Evolutionary conservation across 2,113 vertebrate genomes (phyloP), one percentile per base, ranked within the genome.

Genomic region (Neodon shergylaensis): DNA sequence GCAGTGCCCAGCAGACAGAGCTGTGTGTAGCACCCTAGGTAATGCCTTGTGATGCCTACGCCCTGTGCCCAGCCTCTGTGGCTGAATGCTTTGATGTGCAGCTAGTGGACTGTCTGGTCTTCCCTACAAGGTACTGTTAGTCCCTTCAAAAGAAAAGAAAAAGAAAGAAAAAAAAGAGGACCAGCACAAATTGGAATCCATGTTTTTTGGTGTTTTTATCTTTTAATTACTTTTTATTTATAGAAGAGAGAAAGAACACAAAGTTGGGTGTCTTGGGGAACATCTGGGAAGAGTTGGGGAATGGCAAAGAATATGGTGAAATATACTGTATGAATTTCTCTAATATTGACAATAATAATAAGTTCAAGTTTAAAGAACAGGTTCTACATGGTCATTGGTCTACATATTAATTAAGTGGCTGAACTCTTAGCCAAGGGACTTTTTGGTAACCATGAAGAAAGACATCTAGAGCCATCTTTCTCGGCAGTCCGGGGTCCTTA

Each of bases 361-460:
- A n/a, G 90, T 87, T 95, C 36, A 42, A 28, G 6, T 77, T 92
- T 79, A 47, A 92, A 90, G 91, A 88, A 73, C 31, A 89, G 36
- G n/a, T 39, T 33, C 24, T 21, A 5, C 19, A 36, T 42, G 58
- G 33, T 86, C 7, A 39, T 54, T 47, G 31, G 28, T 39, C 14
- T 76, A 7, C 31, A 3, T 42, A 47, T 10, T 44, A 63, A 92
- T 17, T 44, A 63, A 94, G 73, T n/a, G 19, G 31, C 12, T 72
- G 21, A 24, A 39, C n/a, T 85, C 16, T 33, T 36, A 78, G 39
- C 31, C 42, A 14, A 39, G n/a, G 74, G 12, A 4, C 2, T 44
- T 74, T 22, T 92, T 90, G 61, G 7, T 49, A 44, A 44, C 6
- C n/a, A 61, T 72, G 26, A 47, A 42, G 73, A 39, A 31, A 95